Evolutionary conservation across 1,140 invertebrate species (phyloP).

Genomic region (Lutraria rhynchaena): DNA sequence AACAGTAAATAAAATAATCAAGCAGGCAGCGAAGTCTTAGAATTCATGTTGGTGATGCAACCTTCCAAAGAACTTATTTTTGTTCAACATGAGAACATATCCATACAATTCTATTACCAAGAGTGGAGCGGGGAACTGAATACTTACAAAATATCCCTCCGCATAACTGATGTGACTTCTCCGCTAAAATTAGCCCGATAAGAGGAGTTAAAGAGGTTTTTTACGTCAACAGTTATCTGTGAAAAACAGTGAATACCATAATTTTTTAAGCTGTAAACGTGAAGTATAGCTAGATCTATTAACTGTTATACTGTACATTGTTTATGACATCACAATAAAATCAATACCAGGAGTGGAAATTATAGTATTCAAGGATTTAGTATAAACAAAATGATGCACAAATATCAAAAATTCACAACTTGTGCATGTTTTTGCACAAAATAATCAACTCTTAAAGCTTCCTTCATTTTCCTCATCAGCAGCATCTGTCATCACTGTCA

Average conservation of each 20-base stretch:
- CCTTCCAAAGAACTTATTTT: too few relatives aligned
- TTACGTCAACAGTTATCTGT: slow-evolving; percentile 24
- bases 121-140: too few relatives aligned
- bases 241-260: not conserved
- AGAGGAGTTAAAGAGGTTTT: slow-evolving; percentile 26
- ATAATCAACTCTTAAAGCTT: too few relatives aligned
- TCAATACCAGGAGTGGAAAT: not conserved
- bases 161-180: slow-evolving; percentile 2
- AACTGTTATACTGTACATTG: not conserved
- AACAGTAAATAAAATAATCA: too few relatives aligned
- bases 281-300: not conserved
- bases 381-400: not conserved
- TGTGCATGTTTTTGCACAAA: too few relatives aligned
- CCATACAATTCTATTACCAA: too few relatives aligned
- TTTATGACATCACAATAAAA: not conserved
- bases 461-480: too few relatives aligned
- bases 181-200: slow-evolving; percentile 41
- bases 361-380: not conserved
- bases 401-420: not conserved
- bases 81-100: too few relatives aligned
- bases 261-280: not conserved
- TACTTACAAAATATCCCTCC: slow-evolving; percentile 23
- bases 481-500: too few relatives aligned
- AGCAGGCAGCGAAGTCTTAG: too few relatives aligned
- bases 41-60: too few relatives aligned